phyloP scores from a whole-genome alignment of 2,113 vertebrate species.

The Syngnathus typhle region DNA sequence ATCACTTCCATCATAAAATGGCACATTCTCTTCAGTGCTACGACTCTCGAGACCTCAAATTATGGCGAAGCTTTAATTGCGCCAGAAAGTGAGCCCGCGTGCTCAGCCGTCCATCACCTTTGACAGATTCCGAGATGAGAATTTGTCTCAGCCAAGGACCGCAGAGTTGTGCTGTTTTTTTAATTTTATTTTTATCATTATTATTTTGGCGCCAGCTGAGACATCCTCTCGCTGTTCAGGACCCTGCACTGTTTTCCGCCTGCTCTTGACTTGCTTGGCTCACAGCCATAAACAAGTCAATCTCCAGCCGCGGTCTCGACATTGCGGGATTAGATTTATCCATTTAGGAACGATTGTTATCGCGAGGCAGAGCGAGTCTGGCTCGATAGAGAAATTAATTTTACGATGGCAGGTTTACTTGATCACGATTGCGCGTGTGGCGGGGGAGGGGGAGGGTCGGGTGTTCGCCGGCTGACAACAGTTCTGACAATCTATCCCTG shows the following conservation, averaged over 20 bases:
- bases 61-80: conserved; percentile 43
- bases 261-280: conserved; percentile 52
- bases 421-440: conserved; percentile 43
- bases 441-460: neutral
- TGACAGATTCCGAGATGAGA: conserved; percentile 41
- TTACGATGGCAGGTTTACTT: conserved; percentile 70
- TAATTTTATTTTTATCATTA: conserved; percentile 2
- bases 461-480: neutral
- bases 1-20: conserved; percentile 24
- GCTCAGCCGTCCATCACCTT: conserved; percentile 38
- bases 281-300: conserved; percentile 64
- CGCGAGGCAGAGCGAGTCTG: conserved; percentile 48
- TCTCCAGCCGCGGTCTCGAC: conserved; percentile 43
- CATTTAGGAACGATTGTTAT: conserved; percentile 70
- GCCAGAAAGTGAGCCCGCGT: conserved; percentile 30
- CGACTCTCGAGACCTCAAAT: conserved; percentile 30
- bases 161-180: conserved; percentile 37
- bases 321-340: conserved; percentile 68
- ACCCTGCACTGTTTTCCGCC: conserved; percentile 4
- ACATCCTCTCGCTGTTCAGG: conserved; percentile 50
- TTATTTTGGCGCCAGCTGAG: conserved; percentile 41
- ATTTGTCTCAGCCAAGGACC: conserved; percentile 26
- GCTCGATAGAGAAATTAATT: conserved; percentile 70
- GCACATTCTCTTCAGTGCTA: conserved; percentile 16
- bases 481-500: neutral